Evolutionary conservation across 2,888 invertebrate species (phyloP), one percentile per base, ranked within the genome.

Genomic region (Protophormia terraenovae): DNA sequence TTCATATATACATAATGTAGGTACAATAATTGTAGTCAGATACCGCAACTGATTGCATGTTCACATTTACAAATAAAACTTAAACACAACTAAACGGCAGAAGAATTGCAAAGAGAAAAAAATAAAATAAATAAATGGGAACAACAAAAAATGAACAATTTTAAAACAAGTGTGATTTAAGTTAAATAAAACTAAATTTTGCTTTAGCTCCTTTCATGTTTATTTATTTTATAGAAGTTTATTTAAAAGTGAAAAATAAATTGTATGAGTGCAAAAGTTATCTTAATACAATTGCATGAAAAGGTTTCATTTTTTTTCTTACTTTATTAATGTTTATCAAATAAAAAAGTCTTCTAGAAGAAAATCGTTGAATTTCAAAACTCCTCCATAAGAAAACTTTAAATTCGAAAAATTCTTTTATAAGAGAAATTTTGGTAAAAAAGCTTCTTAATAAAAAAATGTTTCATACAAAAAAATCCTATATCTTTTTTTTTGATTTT

Each of bases 31-130:
- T 71, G 82, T 38, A 85, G 73, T 71, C 85, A 85, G 85, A 85
- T 85, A 82, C 82, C 85, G 82, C 82, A 85, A 85, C 85, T 82
- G 85, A 85, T 85, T 85, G 77, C 82, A 62, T 66, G 64, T 72
- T 53, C 27, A 35, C 35, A 50, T 60, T 47, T 19, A 72, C 60
- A 60, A 69, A 62, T 29, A 62, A 67, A 81, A 60, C 38, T 81
- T 60, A 14, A 73, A 35, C n/a, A 29, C 16, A 73, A 64, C n/a
- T 29, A 60, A 69, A 75, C n/a, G 24, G 1, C n/a, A 22, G 12
- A 35, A 60, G 12, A 41, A 35, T 3, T 14, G 29, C 12, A 64
- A 50, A n/a, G n/a, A n/a, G n/a, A n/a, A n/a, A n/a, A n/a, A n/a
- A n/a, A n/a, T n/a, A n/a, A n/a, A n/a, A n/a, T n/a, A n/a, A n/a